phyloP scores from a whole-genome alignment of 2,113 vertebrate genomes.

The Ceyx margarethae region DNA sequence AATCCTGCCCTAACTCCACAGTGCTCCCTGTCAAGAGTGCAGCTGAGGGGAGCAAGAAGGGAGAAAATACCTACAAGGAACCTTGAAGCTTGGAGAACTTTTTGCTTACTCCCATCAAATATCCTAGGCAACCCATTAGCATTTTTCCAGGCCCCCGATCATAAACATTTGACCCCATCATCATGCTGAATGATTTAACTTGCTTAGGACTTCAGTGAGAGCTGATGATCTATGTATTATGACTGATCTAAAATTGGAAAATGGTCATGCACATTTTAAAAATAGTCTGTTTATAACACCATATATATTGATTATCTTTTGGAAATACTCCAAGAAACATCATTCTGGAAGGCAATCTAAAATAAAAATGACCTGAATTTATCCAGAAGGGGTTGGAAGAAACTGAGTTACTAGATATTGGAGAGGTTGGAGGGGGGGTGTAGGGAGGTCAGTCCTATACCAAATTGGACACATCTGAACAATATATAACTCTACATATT shows the following conservation, averaged over 20 bases:
- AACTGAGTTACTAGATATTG: not conserved
- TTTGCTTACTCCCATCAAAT: not conserved
- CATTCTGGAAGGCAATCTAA: not conserved
- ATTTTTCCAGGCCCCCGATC: not conserved
- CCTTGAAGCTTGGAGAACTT: not conserved
- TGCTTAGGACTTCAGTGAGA: not conserved
- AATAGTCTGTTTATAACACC: not conserved
- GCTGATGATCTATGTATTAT: not conserved
- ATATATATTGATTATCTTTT: conserved; percentile 34
- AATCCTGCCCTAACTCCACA: not conserved
- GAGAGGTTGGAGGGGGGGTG: too few species aligned
- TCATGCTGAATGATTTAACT: not conserved
- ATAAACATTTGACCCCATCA: not conserved
- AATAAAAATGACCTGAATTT: conserved; percentile 8
- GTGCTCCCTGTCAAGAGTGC: not conserved
- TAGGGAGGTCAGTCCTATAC: too few species aligned
- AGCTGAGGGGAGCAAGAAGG: not conserved
- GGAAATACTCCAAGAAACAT: not conserved
- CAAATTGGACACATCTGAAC: not conserved
- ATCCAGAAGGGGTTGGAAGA: not conserved
- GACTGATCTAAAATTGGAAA: not conserved
- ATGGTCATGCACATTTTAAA: not conserved
- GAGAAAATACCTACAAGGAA: not conserved
- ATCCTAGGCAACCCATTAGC: fast-evolving
- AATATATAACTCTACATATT: not conserved